Conservation (phyloP, 2,797 vertebrate genomes). For the Iguana delicatissima region DNA sequence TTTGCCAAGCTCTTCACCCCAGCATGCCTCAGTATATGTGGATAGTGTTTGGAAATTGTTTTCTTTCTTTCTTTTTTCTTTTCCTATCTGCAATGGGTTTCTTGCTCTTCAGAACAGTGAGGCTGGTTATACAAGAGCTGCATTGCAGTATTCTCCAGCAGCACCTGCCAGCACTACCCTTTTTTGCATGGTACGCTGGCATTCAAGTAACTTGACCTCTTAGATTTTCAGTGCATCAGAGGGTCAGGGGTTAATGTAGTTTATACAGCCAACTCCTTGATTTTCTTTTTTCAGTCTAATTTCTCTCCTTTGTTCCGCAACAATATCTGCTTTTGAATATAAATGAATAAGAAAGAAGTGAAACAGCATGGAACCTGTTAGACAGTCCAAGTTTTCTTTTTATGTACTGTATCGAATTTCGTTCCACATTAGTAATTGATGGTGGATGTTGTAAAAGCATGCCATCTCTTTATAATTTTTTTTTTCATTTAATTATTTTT, state of each 20-base stretch:
- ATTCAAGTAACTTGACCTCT: neutral
- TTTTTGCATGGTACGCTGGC: neutral
- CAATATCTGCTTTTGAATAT: neutral
- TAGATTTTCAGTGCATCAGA: neutral
- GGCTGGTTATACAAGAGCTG: conserved; percentile 25
- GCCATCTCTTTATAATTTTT: neutral
- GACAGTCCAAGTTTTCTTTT: neutral
- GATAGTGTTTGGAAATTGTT: neutral
- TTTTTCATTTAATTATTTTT: neutral
- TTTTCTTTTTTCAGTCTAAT: neutral
- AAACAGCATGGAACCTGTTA: neutral
- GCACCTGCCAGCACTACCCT: conserved; percentile 41
- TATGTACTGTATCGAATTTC: neutral
- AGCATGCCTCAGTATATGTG: neutral
- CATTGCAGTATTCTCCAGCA: conserved; percentile 30
- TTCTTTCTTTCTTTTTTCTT: neutral
- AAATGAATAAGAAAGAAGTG: neutral
- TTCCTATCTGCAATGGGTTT: neutral
- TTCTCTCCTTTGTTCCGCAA: neutral
- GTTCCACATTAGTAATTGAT: neutral
- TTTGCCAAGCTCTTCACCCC: neutral
- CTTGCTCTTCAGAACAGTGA: conserved; percentile 8
- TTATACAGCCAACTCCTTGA: neutral
- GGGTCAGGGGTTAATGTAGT: neutral
- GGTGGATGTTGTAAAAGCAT: neutral